These are phyloP conservation scores for Tachypleus tridentatus DNA, from an alignment of 1,140 invertebrate genomes.

Conservation along the genomic window DNA sequence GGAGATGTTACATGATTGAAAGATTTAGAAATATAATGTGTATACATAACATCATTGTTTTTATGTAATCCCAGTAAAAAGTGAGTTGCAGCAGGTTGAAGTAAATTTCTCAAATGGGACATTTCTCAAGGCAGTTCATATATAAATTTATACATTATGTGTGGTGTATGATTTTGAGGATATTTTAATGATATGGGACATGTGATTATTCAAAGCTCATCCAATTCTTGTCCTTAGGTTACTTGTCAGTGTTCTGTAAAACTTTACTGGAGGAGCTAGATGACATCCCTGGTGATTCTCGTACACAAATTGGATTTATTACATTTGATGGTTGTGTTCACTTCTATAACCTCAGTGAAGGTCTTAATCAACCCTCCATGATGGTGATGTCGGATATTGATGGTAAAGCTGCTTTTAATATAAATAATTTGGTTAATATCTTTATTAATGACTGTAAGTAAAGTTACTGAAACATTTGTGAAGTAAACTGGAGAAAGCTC, in stretches of 20 bases:
- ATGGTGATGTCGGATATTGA: constrained; percentile 88
- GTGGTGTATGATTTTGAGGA: constrained; percentile 1
- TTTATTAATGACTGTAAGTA: too few species aligned
- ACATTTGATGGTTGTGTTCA: constrained; percentile 84
- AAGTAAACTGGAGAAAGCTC: too few species aligned
- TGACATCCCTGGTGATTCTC: constrained; percentile 79
- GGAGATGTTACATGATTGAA: too few species aligned
- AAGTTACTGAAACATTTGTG: too few species aligned
- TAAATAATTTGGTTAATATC: too few species aligned
- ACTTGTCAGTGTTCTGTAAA: constrained; percentile 72
- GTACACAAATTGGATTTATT: constrained; percentile 88
- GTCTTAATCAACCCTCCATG: constrained; percentile 74
- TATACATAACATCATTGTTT: too few species aligned
- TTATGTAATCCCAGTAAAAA: too few species aligned
- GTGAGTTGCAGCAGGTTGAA: too few species aligned
- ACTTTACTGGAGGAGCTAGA: constrained; percentile 67
- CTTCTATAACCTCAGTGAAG: constrained; percentile 85
- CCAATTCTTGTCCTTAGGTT: constrained; percentile 42
- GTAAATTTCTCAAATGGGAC: too few species aligned
- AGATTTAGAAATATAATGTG: too few species aligned
- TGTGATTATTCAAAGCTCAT: too few species aligned
- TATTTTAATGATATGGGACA: too few species aligned
- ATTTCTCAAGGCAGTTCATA: background rate
- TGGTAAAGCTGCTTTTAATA: constrained; percentile 39
- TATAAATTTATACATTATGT: background rate